phyloP scores from a whole-genome alignment of 2,888 invertebrate genomes.

The Parochlus steinenii region DNA sequence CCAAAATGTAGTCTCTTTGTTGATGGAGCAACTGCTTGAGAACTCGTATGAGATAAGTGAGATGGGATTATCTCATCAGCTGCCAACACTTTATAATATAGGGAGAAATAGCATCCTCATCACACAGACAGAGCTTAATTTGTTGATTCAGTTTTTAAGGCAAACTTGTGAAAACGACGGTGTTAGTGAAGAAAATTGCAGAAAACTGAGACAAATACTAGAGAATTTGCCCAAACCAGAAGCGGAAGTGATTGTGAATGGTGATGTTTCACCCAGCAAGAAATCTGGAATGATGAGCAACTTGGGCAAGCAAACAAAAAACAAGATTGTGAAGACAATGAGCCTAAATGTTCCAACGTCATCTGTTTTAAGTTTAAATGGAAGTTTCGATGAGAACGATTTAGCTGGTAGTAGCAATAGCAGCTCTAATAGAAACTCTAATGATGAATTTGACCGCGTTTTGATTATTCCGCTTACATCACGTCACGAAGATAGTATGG shows the following conservation, averaged over 20 bases:
- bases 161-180: slow-evolving; percentile 28
- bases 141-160: slow-evolving; percentile 39
- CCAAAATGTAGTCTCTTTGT: slow-evolving; percentile 57
- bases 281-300: slow-evolving; percentile 3
- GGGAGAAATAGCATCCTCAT: slow-evolving; percentile 47
- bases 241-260: not conserved
- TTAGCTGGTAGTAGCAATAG: slow-evolving; percentile 21
- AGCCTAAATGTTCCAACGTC: slow-evolving; percentile 20
- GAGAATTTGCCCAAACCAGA: slow-evolving; percentile 27
- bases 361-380: slow-evolving; percentile 14
- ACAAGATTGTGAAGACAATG: slow-evolving; percentile 26
- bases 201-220: slow-evolving; percentile 31
- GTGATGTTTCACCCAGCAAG: slow-evolving; percentile 8
- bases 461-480: slow-evolving; percentile 50
- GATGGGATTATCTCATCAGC: slow-evolving; percentile 24
- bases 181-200: slow-evolving; percentile 27
- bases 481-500: slow-evolving; percentile 41
- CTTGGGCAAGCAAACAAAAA: slow-evolving; percentile 27
- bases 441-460: slow-evolving; percentile 33
- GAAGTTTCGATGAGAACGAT: slow-evolving; percentile 13
- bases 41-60: slow-evolving; percentile 28
- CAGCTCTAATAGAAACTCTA: slow-evolving; percentile 15
- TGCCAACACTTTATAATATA: slow-evolving; percentile 36
- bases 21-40: slow-evolving; percentile 50
- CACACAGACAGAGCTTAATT: slow-evolving; percentile 46